These are phyloP conservation scores for Amiota communis DNA, from an alignment of 2,888 invertebrate species.

Conservation along the genomic window DNA sequence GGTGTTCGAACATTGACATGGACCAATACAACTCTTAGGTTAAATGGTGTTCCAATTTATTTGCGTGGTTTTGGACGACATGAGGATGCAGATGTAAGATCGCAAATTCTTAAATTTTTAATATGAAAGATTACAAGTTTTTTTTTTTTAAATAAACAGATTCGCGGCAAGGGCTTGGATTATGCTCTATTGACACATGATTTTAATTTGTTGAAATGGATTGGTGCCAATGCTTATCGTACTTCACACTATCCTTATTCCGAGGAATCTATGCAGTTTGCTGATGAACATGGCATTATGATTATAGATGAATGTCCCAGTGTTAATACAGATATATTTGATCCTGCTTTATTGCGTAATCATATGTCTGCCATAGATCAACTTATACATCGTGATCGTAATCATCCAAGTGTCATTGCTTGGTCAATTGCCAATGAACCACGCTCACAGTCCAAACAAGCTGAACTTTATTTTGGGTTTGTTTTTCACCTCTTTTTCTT, in stretches of 20 bases:
- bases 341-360: slow-evolving; percentile 79
- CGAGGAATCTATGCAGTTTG: slow-evolving; percentile 95
- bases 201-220: slow-evolving; percentile 94
- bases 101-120: neutral
- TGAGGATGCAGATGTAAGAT: slow-evolving; percentile 89
- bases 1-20: slow-evolving; percentile 90
- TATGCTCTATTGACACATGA: slow-evolving; percentile 89
- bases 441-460: slow-evolving; percentile 78
- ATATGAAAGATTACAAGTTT: neutral
- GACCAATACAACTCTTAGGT: slow-evolving; percentile 81
- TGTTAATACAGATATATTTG: slow-evolving; percentile 86
- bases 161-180: slow-evolving; percentile 95
- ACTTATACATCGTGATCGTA: slow-evolving; percentile 91
- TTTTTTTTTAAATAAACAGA: slow-evolving; percentile 73
- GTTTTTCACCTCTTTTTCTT: neutral
- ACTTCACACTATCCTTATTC: slow-evolving; percentile 99
- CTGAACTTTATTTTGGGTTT: slow-evolving; percentile 87
- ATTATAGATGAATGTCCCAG: slow-evolving; percentile 96
- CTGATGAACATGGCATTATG: slow-evolving; percentile 93
- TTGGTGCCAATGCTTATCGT: slow-evolving; percentile 94
- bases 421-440: slow-evolving; percentile 99
- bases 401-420: slow-evolving; percentile 93
- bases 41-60: slow-evolving; percentile 90
- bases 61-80: slow-evolving; percentile 95
- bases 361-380: slow-evolving; percentile 91